Base-by-base conservation (phyloP, 2,888 invertebrate genomes). In the Stenichneumon culpator region DNA sequence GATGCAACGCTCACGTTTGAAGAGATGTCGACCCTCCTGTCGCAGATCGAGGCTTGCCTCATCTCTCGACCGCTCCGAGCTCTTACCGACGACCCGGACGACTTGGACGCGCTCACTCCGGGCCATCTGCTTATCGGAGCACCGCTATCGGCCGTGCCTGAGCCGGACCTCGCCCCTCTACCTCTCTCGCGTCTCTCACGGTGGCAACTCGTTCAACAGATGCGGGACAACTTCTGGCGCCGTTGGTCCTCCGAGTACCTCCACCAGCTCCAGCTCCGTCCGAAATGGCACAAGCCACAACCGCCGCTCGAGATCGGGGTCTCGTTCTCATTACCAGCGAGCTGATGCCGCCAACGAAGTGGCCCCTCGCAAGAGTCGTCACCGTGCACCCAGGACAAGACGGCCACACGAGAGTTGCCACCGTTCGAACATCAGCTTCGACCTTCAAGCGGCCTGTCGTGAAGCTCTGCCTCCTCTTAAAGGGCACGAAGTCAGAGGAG, bases 201-300 rank as follows among this genome's bases (percentile, higher is more conserved):
- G 19, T 93, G 91, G 90, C 83, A 87, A 44, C 52, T 77, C 1
- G 39, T 84, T 0, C 82, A 57, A 9, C 78, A 84, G 47, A 79
- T 69, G 60, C n/a, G 47, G 0, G 69, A 85, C 11, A 19, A 52
- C 3, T 87, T 87, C 25, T 87, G 87, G 88, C 39, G 11, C 1
- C n/a, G 50, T 2, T 86, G 87, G 86, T 83, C 83, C 0, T 3
- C 63, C 0, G 73, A 86, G 2, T 57, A 57, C 4, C 57, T 57
- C 0, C 57, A 57, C 2, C 25, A 19, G 9, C 25, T 11, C 7
- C 57, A 57, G 22, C 9, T 9, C 19, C 57, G 19, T 2, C 25
- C 57, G 57, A 57, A 57, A 22, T n/a, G 57, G 57, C n/a, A 22
- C 2, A 44, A 11, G 6, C 44, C 2, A 6, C 44, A 44, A 44